phyloP scores from a whole-genome alignment of 2,888 invertebrate species.

The Macaria liturata region DNA sequence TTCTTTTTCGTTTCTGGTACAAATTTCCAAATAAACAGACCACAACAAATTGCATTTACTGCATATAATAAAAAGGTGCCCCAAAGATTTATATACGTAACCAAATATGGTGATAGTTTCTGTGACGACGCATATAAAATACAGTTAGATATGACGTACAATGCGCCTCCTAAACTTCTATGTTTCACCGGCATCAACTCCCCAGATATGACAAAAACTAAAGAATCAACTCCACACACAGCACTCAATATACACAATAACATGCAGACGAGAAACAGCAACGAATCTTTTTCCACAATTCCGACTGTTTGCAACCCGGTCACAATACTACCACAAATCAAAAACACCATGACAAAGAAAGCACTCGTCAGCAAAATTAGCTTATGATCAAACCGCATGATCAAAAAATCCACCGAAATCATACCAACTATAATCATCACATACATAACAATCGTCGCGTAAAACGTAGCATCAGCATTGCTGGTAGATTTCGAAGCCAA shows the following conservation, averaged over 20 bases:
- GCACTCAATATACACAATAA: slow-evolving; percentile 5
- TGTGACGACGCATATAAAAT: slow-evolving; percentile 18
- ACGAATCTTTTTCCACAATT: slow-evolving; percentile 12
- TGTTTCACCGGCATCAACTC: slow-evolving; percentile 32
- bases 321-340: neutral
- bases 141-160: slow-evolving; percentile 18
- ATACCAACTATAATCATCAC: slow-evolving; percentile 9
- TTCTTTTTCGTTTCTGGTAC: slow-evolving; percentile 24
- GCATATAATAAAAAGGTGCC: slow-evolving; percentile 21
- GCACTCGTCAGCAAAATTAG: slow-evolving; percentile 6
- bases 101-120: slow-evolving; percentile 21
- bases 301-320: slow-evolving; percentile 6
- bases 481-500: slow-evolving; percentile 17
- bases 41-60: slow-evolving; percentile 6
- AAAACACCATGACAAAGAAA: slow-evolving; percentile 7
- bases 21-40: slow-evolving; percentile 13
- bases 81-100: slow-evolving; percentile 17
- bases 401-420: slow-evolving; percentile 4
- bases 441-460: slow-evolving; percentile 14
- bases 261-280: slow-evolving; percentile 12
- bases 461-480: slow-evolving; percentile 13
- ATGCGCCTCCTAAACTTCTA: slow-evolving; percentile 24
- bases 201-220: slow-evolving; percentile 13
- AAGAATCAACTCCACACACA: slow-evolving; percentile 9
- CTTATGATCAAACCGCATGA: slow-evolving; percentile 9